Evolutionary conservation across 2,113 vertebrate species (phyloP).

Genomic region (Apodemus speciosus): DNA sequence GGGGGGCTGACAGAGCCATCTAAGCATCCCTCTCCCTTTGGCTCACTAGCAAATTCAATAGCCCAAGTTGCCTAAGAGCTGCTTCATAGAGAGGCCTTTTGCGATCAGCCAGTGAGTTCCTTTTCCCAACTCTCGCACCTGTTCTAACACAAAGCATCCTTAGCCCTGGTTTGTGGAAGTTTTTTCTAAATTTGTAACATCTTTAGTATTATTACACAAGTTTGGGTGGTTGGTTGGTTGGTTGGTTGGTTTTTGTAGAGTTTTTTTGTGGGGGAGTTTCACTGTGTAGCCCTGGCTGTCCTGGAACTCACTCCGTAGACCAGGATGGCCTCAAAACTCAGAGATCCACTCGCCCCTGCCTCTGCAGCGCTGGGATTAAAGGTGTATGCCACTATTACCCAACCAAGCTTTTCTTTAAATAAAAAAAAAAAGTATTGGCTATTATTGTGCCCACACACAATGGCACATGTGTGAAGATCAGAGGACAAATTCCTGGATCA

Average conservation of each 20-base stretch:
- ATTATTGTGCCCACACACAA: not conserved
- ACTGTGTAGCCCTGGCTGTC: not conserved
- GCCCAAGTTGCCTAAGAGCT: not conserved
- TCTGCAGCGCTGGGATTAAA: not conserved
- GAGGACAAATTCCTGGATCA: not conserved
- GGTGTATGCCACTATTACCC: not conserved
- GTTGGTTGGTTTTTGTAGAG: not conserved
- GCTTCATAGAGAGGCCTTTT: not conserved
- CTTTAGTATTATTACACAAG: not conserved
- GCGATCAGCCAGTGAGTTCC: not conserved
- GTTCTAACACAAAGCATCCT: not conserved
- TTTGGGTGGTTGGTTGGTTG: not conserved
- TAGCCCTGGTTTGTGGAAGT: not conserved
- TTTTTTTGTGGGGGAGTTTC: not conserved
- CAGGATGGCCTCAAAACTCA: not conserved
- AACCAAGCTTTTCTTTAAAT: not conserved
- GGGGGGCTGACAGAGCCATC: not conserved
- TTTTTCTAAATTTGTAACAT: not conserved
- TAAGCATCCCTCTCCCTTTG: conserved; percentile 30
- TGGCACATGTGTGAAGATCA: not conserved
- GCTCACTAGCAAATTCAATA: conserved; percentile 45
- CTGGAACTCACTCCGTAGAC: not conserved
- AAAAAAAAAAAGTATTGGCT: not conserved
- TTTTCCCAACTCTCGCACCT: not conserved
- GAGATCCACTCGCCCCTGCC: not conserved